phyloP scores from a whole-genome alignment of 2,888 invertebrate genomes.

The Aphelenchoides bicaudatus region DNA sequence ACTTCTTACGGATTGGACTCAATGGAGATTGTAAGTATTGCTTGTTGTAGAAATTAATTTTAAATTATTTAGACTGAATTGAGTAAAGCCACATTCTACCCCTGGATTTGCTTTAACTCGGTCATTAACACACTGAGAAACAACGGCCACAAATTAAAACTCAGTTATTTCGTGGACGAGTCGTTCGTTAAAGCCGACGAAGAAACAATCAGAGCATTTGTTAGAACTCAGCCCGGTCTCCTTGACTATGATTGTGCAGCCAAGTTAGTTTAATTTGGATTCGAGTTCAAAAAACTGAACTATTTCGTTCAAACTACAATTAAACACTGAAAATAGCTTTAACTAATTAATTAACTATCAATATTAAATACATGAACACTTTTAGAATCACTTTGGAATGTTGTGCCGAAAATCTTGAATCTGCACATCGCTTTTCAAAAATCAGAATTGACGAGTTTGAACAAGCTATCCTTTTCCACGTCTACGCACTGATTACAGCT shows the following conservation, averaged over 20 bases:
- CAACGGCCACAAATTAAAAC: neutral
- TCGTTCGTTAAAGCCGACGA: neutral
- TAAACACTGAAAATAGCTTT: too few species aligned
- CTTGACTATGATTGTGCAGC: neutral
- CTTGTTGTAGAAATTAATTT: neutral
- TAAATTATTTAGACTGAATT: neutral
- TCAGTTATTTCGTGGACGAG: neutral
- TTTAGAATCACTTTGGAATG: neutral
- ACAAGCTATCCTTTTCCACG: neutral
- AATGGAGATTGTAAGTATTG: neutral
- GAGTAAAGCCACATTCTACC: neutral
- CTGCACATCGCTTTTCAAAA: neutral
- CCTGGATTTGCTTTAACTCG: neutral
- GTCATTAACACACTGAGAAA: neutral
- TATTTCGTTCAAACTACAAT: neutral
- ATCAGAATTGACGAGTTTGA: neutral
- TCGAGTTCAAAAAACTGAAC: neutral
- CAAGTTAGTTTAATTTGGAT: too few species aligned
- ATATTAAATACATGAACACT: too few species aligned
- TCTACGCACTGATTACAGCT: neutral
- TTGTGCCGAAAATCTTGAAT: neutral
- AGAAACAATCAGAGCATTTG: neutral
- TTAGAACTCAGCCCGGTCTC: neutral
- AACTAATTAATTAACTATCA: too few species aligned
- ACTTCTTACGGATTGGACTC: neutral